A percentile compares a stretch with the other conserved stretches of the same genome.
Evolutionary conservation across 2,797 vertebrate species (phyloP).

Genomic region (Spinibarbus caldwelli): DNA sequence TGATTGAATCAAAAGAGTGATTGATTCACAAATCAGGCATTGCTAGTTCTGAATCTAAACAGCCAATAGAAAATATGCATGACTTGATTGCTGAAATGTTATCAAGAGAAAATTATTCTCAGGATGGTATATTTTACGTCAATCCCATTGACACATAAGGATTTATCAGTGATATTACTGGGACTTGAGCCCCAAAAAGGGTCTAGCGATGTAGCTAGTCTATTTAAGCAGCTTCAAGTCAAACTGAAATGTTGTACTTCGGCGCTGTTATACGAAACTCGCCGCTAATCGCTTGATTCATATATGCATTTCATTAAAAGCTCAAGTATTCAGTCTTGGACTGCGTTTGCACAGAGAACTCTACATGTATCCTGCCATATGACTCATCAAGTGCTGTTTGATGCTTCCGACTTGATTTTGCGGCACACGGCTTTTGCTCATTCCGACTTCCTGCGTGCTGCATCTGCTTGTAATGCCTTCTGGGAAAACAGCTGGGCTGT

Average conservation of each 20-base stretch:
- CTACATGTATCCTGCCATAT: slow-evolving; percentile 48
- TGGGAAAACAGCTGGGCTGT: slow-evolving; percentile 77
- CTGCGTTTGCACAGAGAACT: slow-evolving; percentile 41
- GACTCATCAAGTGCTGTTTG: slow-evolving; percentile 66
- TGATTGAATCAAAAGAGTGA: neutral
- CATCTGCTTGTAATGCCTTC: slow-evolving; percentile 75
- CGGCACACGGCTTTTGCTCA: slow-evolving; percentile 61
- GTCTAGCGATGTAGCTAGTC: neutral
- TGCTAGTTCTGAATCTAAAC: neutral
- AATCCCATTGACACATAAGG: neutral
- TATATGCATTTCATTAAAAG: slow-evolving; percentile 24
- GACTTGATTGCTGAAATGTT: neutral
- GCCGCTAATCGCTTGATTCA: slow-evolving; percentile 9
- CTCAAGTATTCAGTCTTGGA: slow-evolving; percentile 20
- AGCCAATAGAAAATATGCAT: neutral
- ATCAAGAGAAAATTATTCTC: neutral
- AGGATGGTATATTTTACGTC: too few relatives aligned
- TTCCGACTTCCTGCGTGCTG: slow-evolving; percentile 62
- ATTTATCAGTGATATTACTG: neutral
- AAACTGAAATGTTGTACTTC: neutral
- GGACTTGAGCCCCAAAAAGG: too few relatives aligned
- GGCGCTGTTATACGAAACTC: neutral
- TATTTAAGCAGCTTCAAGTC: neutral
- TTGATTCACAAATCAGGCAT: neutral
- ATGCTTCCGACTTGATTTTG: slow-evolving; percentile 64